Conservation (phyloP, 1,140 invertebrate genomes). For the Drosophila athabasca region DNA sequence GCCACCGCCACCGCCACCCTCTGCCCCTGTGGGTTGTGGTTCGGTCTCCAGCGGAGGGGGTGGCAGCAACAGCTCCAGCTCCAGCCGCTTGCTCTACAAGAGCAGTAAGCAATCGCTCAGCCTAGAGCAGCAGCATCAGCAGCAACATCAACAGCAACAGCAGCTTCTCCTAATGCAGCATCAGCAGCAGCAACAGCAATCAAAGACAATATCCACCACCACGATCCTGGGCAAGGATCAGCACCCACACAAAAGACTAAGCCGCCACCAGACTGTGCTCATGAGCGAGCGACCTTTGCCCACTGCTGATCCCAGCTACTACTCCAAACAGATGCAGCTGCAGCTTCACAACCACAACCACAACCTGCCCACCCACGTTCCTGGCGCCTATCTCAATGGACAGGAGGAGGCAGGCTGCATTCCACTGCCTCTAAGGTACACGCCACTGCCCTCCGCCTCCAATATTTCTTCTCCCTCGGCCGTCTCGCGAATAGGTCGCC, state of each 20-base stretch:
- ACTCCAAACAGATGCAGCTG: slow-evolving; percentile 51
- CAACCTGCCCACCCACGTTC: slow-evolving; percentile 7
- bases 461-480: slow-evolving; percentile 29
- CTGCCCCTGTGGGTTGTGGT: neutral
- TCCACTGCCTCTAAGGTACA: slow-evolving; percentile 56
- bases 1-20: neutral
- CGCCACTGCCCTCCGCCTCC: slow-evolving; percentile 48
- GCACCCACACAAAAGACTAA: slow-evolving; percentile 75
- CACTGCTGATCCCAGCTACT: slow-evolving; percentile 53
- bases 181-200: slow-evolving; percentile 54
- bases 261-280: slow-evolving; percentile 71
- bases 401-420: slow-evolving; percentile 9
- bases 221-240: slow-evolving; percentile 75
- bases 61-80: slow-evolving; percentile 55
- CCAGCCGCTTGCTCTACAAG: slow-evolving; percentile 82
- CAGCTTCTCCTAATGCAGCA: slow-evolving; percentile 24
- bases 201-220: slow-evolving; percentile 79
- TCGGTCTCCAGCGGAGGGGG: neutral
- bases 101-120: slow-evolving; percentile 71
- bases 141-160: slow-evolving; percentile 69
- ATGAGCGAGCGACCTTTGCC: slow-evolving; percentile 65
- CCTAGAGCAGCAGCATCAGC: slow-evolving; percentile 66
- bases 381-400: slow-evolving; percentile 45
- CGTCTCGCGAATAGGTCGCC: slow-evolving; percentile 52
- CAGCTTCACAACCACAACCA: slow-evolving; percentile 13